Percentiles rank a stretch among this genome's conserved stretches.
Evolutionary conservation across 2,888 invertebrate species (phyloP).

Genomic region (Agrypnus murinus): DNA sequence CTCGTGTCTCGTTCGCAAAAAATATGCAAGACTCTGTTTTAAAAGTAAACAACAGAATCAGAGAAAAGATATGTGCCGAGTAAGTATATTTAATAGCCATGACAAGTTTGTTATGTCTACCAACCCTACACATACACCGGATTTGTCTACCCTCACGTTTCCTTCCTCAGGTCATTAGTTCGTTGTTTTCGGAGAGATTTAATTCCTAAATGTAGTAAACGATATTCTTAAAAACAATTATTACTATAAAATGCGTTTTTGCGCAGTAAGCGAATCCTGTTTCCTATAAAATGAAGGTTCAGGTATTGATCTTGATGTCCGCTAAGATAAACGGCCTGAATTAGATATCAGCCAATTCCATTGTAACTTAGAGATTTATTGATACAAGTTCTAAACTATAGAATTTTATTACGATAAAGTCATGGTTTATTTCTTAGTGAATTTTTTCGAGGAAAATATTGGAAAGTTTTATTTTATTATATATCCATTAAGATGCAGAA

Average conservation of each 20-base stretch:
- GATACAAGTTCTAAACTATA: slow-evolving; percentile 47
- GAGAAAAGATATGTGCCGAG: slow-evolving; percentile 12
- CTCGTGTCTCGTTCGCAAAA: slow-evolving; percentile 1
- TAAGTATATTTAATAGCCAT: slow-evolving; percentile 23
- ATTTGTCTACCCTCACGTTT: slow-evolving; percentile 13
- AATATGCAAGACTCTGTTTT: slow-evolving; percentile 3
- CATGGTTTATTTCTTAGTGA: slow-evolving; percentile 39
- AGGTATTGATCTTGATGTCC: slow-evolving; percentile 57
- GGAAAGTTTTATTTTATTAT: slow-evolving; percentile 10
- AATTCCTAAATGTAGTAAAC: not conserved
- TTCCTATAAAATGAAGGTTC: slow-evolving; percentile 49
- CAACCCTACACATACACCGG: slow-evolving; percentile 7
- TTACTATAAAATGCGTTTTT: slow-evolving; percentile 35
- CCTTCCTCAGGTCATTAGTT: slow-evolving; percentile 16
- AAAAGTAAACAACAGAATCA: slow-evolving; percentile 15
- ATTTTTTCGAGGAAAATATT: slow-evolving; percentile 26
- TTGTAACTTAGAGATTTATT: slow-evolving; percentile 51
- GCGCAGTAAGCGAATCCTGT: slow-evolving; percentile 42
- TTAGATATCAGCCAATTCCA: slow-evolving; percentile 59
- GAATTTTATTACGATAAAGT: slow-evolving; percentile 51
- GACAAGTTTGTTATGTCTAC: slow-evolving; percentile 37
- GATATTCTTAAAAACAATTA: slow-evolving; percentile 26
- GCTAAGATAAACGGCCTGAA: slow-evolving; percentile 56
- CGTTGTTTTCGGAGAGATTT: not conserved
- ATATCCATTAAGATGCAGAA: not conserved